Evolutionary conservation across 2,113 vertebrate genomes (phyloP).

Genomic region (Dromiciops gliroides): DNA sequence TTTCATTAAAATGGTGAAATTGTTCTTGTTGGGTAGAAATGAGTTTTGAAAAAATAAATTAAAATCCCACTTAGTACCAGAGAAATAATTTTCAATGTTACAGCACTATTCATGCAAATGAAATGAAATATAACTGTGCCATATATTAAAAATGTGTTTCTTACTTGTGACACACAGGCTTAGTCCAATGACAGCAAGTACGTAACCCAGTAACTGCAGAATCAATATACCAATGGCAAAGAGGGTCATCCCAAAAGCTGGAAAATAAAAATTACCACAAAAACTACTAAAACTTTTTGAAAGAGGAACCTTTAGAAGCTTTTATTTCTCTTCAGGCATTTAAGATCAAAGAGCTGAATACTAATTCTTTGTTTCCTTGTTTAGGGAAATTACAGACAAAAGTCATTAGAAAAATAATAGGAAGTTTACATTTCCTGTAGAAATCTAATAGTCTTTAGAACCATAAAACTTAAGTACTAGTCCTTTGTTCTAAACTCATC

Average conservation of each 20-base stretch:
- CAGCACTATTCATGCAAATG: background rate
- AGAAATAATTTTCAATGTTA: background rate
- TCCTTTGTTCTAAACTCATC: background rate
- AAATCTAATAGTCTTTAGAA: background rate
- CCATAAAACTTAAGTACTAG: background rate
- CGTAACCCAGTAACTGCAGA: constrained; percentile 80
- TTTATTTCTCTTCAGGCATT: background rate
- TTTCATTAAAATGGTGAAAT: constrained; percentile 3
- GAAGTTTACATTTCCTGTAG: background rate
- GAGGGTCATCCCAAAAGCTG: constrained; percentile 75
- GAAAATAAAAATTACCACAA: constrained; percentile 28
- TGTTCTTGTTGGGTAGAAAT: background rate
- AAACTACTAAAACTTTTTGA: background rate
- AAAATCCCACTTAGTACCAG: background rate
- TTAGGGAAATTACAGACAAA: background rate
- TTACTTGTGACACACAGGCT: constrained; percentile 83
- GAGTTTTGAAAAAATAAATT: constrained; percentile 25
- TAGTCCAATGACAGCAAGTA: constrained; percentile 82
- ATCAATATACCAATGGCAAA: constrained; percentile 75
- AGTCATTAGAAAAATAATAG: background rate
- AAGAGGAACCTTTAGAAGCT: background rate
- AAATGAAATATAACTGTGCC: background rate
- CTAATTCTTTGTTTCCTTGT: background rate
- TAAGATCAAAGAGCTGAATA: background rate
- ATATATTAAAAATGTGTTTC: constrained; percentile 6